Conservation (phyloP, 2,797 vertebrate genomes). For the Acipenser oxyrinchus region DNA sequence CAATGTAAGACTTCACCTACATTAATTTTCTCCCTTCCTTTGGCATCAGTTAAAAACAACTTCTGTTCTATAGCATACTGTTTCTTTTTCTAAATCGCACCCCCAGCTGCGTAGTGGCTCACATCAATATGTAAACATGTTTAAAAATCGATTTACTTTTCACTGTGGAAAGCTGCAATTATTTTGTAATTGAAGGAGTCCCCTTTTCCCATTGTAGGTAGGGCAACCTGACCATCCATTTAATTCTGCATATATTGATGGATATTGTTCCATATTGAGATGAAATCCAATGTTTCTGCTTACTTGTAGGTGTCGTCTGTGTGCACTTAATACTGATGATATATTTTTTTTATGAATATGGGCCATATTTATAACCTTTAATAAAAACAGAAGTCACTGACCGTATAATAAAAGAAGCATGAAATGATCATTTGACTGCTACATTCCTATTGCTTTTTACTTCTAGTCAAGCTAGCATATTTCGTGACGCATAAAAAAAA, state of each 20-base stretch:
- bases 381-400: too few species aligned
- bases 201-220: too few species aligned
- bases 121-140: constrained; percentile 5
- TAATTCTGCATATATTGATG: background rate
- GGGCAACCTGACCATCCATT: background rate
- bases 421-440: too few species aligned
- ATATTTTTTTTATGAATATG: background rate
- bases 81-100: background rate
- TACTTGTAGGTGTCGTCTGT: background rate
- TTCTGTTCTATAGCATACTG: constrained; percentile 1
- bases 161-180: background rate
- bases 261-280: background rate
- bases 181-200: background rate
- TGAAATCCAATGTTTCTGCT: background rate
- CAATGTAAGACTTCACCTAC: constrained; percentile 5
- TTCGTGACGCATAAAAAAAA: background rate
- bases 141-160: background rate
- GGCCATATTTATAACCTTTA: background rate
- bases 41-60: constrained; percentile 14
- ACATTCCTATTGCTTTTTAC: too few species aligned
- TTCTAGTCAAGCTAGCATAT: background rate
- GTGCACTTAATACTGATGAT: background rate
- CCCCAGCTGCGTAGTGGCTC: background rate
- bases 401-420: too few species aligned
- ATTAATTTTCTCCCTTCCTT: constrained; percentile 2